Conservation (phyloP, 2,797 vertebrate species). For the Astyanax mexicanus region DNA sequence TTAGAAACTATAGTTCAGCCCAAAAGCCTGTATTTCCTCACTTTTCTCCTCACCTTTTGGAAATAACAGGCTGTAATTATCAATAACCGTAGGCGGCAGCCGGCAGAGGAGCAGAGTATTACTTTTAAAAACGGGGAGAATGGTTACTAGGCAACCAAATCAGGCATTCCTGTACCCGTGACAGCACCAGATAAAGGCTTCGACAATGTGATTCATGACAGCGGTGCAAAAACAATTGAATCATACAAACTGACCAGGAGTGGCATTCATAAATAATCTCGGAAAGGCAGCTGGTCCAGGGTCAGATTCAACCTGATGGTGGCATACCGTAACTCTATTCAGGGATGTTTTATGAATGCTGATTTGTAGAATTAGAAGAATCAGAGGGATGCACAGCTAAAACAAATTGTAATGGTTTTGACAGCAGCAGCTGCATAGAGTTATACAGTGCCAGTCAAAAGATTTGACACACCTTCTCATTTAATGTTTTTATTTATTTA, state of each 20-base stretch:
- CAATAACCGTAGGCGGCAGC: slow-evolving; percentile 53
- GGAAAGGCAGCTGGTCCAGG: not conserved
- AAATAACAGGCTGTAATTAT: slow-evolving; percentile 46
- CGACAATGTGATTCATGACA: slow-evolving; percentile 38
- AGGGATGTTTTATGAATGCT: not conserved
- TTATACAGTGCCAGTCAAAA: too few relatives aligned
- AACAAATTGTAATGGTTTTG: too few relatives aligned
- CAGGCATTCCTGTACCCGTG: slow-evolving; percentile 55
- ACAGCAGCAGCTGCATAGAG: too few relatives aligned
- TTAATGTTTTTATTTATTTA: too few relatives aligned
- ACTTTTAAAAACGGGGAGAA: slow-evolving; percentile 58
- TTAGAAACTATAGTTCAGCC: slow-evolving; percentile 3
- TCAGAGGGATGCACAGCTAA: too few relatives aligned
- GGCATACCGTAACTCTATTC: not conserved
- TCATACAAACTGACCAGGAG: slow-evolving; percentile 25
- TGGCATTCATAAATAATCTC: slow-evolving; percentile 2
- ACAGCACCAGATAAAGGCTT: slow-evolving; percentile 40
- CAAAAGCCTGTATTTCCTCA: slow-evolving; percentile 22
- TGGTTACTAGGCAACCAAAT: slow-evolving; percentile 69
- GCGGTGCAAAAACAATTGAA: slow-evolving; percentile 40
- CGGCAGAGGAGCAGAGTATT: slow-evolving; percentile 56
- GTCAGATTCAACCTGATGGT: slow-evolving; percentile 11
- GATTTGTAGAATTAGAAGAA: not conserved
- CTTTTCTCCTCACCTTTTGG: slow-evolving; percentile 36
- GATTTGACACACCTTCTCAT: too few relatives aligned